Evolutionary conservation across 2,888 invertebrate species (phyloP).

Genomic region (Zaprionus obscuricornis): DNA sequence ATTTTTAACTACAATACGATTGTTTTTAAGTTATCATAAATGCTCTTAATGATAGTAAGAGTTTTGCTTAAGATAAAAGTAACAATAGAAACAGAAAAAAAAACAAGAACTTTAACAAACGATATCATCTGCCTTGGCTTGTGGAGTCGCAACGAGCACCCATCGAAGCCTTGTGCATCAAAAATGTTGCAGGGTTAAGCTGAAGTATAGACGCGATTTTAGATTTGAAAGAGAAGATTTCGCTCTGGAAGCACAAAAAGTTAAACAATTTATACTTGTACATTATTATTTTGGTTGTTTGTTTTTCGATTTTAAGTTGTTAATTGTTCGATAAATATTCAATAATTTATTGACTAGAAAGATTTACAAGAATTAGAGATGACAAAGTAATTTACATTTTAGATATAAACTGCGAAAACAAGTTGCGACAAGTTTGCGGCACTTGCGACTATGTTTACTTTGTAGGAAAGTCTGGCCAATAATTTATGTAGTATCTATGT

Average conservation of each 20-base stretch:
- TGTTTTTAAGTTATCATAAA: not conserved
- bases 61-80: no score
- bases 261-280: not conserved
- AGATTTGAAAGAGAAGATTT: not conserved
- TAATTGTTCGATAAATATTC: constrained; percentile 23
- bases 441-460: constrained; percentile 87
- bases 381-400: constrained; percentile 48
- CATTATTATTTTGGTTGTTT: not conserved
- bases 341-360: constrained; percentile 51
- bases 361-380: constrained; percentile 43
- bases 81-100: no score
- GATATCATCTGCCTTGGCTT: no score
- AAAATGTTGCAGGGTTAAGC: constrained; percentile 26
- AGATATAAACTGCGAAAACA: not conserved
- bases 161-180: no score
- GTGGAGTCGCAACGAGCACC: no score
- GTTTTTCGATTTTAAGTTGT: constrained; percentile 13
- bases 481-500: constrained; percentile 97
- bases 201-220: constrained; percentile 3
- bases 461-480: constrained; percentile 98
- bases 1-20: not conserved
- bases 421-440: not conserved
- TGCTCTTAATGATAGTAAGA: not conserved
- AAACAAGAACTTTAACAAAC: no score
- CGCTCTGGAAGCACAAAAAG: constrained; percentile 26